phyloP scores from a whole-genome alignment of 2,888 invertebrate species.

The Gordius sp. region DNA sequence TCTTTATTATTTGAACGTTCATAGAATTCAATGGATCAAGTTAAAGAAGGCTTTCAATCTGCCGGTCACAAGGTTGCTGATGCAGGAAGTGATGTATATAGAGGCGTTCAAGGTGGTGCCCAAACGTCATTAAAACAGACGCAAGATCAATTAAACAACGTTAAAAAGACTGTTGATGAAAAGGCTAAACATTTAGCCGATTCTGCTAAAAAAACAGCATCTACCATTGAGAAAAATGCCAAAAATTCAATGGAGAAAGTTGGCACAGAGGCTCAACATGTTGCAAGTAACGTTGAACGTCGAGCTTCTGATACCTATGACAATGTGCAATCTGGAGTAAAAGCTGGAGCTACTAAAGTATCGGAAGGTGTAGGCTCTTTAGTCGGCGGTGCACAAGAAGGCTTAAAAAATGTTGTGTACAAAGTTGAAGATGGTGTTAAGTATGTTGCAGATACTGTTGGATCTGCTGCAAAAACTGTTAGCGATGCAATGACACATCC shows the following conservation, averaged over 20 bases:
- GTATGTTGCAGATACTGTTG: not conserved
- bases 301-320: conserved; percentile 3
- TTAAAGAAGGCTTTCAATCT: not conserved
- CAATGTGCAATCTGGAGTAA: not conserved
- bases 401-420: not conserved
- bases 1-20: no score
- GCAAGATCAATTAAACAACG: not conserved
- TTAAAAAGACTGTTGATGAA: not conserved
- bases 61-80: not conserved
- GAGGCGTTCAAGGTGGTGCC: not conserved
- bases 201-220: not conserved
- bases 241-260: not conserved
- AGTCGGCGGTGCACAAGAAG: not conserved
- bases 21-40: conserved; percentile 11
- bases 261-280: not conserved
- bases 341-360: not conserved
- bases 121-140: not conserved
- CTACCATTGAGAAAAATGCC: not conserved
- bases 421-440: not conserved
- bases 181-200: not conserved
- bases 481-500: not conserved
- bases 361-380: not conserved
- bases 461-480: not conserved
- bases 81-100: not conserved
- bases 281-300: not conserved